phyloP scores from a whole-genome alignment of 2,797 vertebrate species.

The Chelonia mydas region DNA sequence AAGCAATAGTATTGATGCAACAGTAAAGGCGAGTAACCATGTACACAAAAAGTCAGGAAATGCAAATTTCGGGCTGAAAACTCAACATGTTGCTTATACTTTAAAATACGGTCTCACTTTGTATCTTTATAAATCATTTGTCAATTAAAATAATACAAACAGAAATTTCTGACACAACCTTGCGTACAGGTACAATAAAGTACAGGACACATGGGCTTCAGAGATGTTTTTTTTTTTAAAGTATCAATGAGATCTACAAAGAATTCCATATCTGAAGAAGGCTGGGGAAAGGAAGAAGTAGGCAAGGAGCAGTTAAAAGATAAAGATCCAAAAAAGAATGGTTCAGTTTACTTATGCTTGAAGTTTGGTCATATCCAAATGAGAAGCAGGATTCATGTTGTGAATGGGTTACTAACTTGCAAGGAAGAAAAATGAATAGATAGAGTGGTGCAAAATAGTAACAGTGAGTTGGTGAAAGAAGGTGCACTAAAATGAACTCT shows the following conservation, averaged over 20 bases:
- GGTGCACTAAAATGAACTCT: background rate
- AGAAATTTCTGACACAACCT: background rate
- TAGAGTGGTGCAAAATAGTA: background rate
- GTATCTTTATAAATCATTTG: background rate
- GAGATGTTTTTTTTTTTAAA: background rate
- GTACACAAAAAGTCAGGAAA: background rate
- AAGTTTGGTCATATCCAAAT: background rate
- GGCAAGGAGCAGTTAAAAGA: background rate
- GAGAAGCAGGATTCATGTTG: background rate
- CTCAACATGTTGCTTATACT: background rate
- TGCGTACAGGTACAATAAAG: background rate
- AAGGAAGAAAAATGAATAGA: background rate
- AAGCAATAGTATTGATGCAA: constrained; percentile 48
- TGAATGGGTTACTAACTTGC: background rate
- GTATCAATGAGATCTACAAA: background rate
- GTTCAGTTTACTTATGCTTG: background rate
- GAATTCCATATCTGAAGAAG: background rate
- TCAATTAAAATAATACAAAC: background rate
- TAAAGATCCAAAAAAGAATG: background rate
- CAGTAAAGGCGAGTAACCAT: constrained; percentile 49
- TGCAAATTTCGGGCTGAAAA: constrained; percentile 6
- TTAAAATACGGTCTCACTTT: background rate
- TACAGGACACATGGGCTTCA: background rate
- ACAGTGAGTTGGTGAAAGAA: background rate
- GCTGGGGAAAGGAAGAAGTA: background rate